Percentiles rank a stretch among this genome's conserved stretches.
phyloP scores from a whole-genome alignment of 2,797 vertebrate genomes.

The Tapera naevia region DNA sequence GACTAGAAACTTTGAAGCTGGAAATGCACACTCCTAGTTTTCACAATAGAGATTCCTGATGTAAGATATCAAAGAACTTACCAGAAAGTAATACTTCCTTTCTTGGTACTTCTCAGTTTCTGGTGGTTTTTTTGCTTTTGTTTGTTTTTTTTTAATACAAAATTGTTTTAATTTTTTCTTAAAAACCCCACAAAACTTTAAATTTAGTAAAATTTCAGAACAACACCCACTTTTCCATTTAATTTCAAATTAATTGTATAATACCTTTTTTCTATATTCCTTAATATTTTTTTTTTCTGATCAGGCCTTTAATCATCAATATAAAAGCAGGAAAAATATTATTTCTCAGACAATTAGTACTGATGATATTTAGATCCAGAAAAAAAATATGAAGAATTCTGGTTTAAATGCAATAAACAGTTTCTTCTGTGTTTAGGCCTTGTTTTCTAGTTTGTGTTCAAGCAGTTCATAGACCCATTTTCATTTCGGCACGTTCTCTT shows the following conservation, averaged over 20 bases:
- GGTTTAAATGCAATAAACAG: not conserved
- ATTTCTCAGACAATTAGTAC: not conserved
- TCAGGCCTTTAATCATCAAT: not conserved
- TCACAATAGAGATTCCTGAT: not conserved
- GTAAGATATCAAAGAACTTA: not conserved
- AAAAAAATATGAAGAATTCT: not conserved
- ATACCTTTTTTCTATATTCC: not conserved
- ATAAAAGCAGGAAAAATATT: not conserved
- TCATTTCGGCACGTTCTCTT: not conserved
- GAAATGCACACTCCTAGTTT: not conserved
- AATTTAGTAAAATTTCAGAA: not conserved
- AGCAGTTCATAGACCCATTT: not conserved
- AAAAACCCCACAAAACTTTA: not conserved
- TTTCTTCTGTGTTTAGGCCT: not conserved
- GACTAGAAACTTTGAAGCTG: not conserved
- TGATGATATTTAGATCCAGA: not conserved
- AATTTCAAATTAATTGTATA: not conserved
- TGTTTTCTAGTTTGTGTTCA: not conserved
- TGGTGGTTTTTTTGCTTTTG: not conserved
- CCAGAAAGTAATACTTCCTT: not conserved
- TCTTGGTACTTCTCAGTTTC: not conserved
- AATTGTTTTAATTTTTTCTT: not conserved
- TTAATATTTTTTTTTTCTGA: not conserved
- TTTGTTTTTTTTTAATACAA: not conserved
- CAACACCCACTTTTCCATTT: not conserved